Conservation (phyloP, 2,797 vertebrate genomes). For the Pampus argenteus region DNA sequence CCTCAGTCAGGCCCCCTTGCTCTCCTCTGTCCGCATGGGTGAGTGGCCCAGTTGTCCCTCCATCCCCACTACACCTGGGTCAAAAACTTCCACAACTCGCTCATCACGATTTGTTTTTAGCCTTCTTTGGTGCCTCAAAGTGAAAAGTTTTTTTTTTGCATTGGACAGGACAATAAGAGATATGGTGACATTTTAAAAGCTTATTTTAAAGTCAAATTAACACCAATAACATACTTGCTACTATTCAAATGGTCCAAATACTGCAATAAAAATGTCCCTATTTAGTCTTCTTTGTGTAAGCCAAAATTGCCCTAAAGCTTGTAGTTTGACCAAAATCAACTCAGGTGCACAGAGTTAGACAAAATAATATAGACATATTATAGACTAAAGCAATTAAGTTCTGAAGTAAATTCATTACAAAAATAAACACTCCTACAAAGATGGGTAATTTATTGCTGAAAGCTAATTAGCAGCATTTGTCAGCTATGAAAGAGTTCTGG, state of each 20-base stretch:
- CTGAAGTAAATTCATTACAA: not conserved
- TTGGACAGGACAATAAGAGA: not conserved
- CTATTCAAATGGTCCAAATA: not conserved
- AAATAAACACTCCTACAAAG: not conserved
- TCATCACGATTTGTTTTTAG: not conserved
- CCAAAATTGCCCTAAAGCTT: not conserved
- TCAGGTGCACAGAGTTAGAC: not conserved
- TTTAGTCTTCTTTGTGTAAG: not conserved
- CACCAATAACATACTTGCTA: not conserved
- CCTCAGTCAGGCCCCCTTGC: conserved; percentile 84
- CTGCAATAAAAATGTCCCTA: not conserved
- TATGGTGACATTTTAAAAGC: not conserved
- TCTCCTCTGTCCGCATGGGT: conserved; percentile 93
- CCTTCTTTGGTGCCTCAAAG: not conserved
- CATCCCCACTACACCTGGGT: not conserved
- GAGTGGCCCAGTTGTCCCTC: conserved; percentile 61
- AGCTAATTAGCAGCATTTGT: not conserved
- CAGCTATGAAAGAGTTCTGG: not conserved
- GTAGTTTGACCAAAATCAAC: not conserved
- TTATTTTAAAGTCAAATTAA: not conserved
- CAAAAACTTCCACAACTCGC: not conserved
- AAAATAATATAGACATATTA: not conserved
- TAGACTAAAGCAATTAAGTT: not conserved
- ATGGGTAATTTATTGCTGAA: too few species aligned
- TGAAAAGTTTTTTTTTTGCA: not conserved